Evolutionary conservation across 2,888 invertebrate species (phyloP).

Genomic region (Syritta pipiens): DNA sequence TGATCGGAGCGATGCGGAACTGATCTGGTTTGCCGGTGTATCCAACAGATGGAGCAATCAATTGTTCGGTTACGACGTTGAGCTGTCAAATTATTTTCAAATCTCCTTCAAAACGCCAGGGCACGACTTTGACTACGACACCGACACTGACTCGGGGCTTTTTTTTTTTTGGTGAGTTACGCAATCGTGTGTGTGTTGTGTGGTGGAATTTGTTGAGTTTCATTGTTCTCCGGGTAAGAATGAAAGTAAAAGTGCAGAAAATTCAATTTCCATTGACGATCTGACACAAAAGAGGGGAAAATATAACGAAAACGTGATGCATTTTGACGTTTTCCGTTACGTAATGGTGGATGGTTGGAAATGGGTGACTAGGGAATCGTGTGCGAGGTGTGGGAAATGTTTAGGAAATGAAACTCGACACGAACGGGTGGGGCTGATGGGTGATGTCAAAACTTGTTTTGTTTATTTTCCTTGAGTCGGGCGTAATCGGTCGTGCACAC

Average conservation of each 20-base stretch:
- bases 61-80: conserved; percentile 30
- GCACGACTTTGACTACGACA: conserved; percentile 60
- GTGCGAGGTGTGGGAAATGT: too few relatives aligned
- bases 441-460: too few relatives aligned
- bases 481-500: too few relatives aligned
- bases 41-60: conserved; percentile 41
- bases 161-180: conserved; percentile 14
- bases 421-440: too few relatives aligned
- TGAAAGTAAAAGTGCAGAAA: conserved; percentile 60
- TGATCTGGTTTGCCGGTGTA: conserved; percentile 44
- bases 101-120: conserved; percentile 56
- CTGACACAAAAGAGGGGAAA: too few relatives aligned
- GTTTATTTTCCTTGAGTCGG: too few relatives aligned
- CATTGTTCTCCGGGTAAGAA: conserved; percentile 39
- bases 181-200: conserved; percentile 14
- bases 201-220: not conserved
- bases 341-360: too few relatives aligned
- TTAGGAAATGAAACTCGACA: too few relatives aligned
- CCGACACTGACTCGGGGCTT: not conserved
- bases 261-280: conserved; percentile 40
- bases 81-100: conserved; percentile 63
- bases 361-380: too few relatives aligned
- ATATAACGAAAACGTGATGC: conserved; percentile 44
- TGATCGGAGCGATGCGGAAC: conserved; percentile 61
- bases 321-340: conserved; percentile 50